These are phyloP conservation scores for Zoanthus gigantus DNA, from an alignment of 92 coral and sea anemone genomes.

Conservation along the genomic window DNA sequence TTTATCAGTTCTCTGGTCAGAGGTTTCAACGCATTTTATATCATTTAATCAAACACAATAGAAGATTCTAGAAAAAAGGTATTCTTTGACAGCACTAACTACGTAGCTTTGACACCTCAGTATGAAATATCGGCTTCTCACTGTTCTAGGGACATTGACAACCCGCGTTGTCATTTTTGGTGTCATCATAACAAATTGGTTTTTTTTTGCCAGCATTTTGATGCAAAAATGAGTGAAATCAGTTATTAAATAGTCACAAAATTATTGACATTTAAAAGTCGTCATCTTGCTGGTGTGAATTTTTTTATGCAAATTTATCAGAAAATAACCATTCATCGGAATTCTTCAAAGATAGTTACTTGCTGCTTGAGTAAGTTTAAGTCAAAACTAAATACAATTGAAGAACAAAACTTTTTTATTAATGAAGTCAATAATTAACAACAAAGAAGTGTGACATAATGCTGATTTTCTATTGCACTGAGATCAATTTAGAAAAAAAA, in stretches of 20 bases:
- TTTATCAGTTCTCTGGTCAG: background rate
- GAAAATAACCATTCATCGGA: background rate
- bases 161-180: background rate
- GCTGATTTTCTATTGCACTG: constrained; percentile 18
- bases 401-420: constrained; percentile 24
- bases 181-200: background rate
- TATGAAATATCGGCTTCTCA: background rate
- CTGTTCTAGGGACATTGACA: background rate
- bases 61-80: background rate
- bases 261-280: constrained; percentile 20
- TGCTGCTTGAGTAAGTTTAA: background rate
- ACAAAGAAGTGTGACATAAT: constrained; percentile 20
- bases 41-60: background rate
- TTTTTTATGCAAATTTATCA: background rate
- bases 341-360: constrained; percentile 21
- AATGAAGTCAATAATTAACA: constrained; percentile 26
- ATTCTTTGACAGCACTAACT: background rate
- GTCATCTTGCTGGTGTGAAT: constrained; percentile 3
- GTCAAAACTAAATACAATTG: constrained; percentile 8
- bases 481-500: background rate
- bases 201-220: constrained; percentile 12
- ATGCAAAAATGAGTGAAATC: background rate
- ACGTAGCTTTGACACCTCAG: constrained; percentile 17
- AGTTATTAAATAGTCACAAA: constrained; percentile 23
- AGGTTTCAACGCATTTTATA: background rate